These are phyloP conservation scores for honey bee (Apis mellifera) DNA, from an alignment of 1,140 invertebrate genomes.

Conservation along the genomic window Amel_HAv3.1 CM009931.2:8670001-8670500, in stretches of 20 bases:
- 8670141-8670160: conserved; percentile 8
- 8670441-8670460: conserved; percentile 63
- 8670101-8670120: conserved; percentile 5
- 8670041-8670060: neutral
- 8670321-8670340: conserved; percentile 50
- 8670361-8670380: conserved; percentile 28
- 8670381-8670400: conserved; percentile 62
- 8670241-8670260: neutral
- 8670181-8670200: neutral
- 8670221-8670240: too few relatives aligned
- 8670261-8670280: conserved; percentile 19
- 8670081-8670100: neutral
- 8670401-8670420: conserved; percentile 57
- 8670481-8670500: conserved; percentile 54
- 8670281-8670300: conserved; percentile 6
- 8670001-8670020: neutral
- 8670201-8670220: neutral
- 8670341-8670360: neutral
- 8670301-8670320: conserved; percentile 17
- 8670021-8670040: neutral
- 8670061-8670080: neutral
- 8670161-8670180: neutral
- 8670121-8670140: neutral
- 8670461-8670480: conserved; percentile 62
- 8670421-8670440: conserved; percentile 64